Conservation (phyloP, 2,888 invertebrate species). For the Polydrusus cervinus region DNA sequence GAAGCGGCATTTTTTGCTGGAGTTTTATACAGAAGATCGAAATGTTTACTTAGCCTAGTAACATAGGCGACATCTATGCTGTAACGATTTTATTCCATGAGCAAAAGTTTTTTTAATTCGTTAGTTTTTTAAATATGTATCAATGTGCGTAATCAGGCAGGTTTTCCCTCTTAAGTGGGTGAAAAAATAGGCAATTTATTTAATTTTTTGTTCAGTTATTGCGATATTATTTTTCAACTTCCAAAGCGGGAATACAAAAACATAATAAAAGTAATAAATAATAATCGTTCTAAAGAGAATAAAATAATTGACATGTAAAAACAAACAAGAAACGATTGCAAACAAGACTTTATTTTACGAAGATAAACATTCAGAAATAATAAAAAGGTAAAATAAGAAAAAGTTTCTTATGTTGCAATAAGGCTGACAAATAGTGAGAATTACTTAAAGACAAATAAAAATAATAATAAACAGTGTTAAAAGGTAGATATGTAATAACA, state of each 20-base stretch:
- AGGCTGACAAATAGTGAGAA: slow-evolving; percentile 45
- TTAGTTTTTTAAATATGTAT: no score
- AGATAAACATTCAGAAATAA: neutral
- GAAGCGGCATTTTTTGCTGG: no score
- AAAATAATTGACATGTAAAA: neutral
- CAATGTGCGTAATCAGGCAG: no score
- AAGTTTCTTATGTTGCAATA: slow-evolving; percentile 26
- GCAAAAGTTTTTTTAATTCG: no score
- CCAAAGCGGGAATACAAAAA: neutral
- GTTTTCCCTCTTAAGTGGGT: no score
- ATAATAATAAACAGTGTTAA: slow-evolving; percentile 5
- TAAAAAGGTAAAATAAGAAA: slow-evolving; percentile 5
- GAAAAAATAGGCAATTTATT: no score
- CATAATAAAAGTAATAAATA: neutral
- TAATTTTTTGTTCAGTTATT: neutral
- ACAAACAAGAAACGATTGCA: neutral
- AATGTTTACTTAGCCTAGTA: no score
- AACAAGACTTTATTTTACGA: neutral
- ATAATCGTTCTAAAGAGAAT: neutral
- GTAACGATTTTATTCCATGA: no score
- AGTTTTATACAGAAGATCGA: no score
- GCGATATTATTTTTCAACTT: neutral
- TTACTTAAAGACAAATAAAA: slow-evolving; percentile 9
- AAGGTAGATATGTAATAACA: slow-evolving; percentile 16
- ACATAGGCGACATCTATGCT: no score